These are phyloP conservation scores for Galemys pyrenaicus DNA, from an alignment of 2,113 vertebrate genomes.

Conservation along the genomic window DNA sequence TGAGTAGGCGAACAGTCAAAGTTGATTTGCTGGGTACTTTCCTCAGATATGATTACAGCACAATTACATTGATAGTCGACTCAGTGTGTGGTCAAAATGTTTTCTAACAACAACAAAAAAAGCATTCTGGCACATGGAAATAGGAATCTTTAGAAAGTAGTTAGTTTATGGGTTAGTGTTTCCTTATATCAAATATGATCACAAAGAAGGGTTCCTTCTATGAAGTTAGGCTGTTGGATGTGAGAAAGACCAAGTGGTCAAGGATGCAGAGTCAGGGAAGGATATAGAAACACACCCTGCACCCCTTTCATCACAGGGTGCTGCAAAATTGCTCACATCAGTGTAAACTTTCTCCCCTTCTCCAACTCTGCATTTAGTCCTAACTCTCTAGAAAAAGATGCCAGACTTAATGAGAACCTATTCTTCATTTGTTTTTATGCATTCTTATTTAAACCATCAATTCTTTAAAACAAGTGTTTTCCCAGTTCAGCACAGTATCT, in stretches of 20 bases:
- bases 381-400: not conserved
- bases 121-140: slow-evolving; percentile 1
- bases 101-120: slow-evolving; percentile 42
- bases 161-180: slow-evolving; percentile 39
- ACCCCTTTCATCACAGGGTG: not conserved
- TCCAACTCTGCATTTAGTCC: not conserved
- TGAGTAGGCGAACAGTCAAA: slow-evolving; percentile 80
- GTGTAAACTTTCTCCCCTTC: not conserved
- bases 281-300: not conserved
- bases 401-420: not conserved
- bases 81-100: slow-evolving; percentile 79
- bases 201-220: slow-evolving; percentile 27
- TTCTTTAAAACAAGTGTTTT: not conserved
- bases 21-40: slow-evolving; percentile 80
- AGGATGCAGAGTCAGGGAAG: not conserved
- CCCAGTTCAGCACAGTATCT: not conserved
- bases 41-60: slow-evolving; percentile 78
- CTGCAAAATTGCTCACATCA: not conserved
- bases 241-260: not conserved
- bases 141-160: slow-evolving; percentile 10
- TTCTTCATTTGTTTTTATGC: not conserved
- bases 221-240: not conserved
- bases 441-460: slow-evolving; percentile 2
- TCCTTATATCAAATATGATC: not conserved
- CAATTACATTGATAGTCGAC: slow-evolving; percentile 84